phyloP scores from a whole-genome alignment of 2,888 invertebrate species.

The Pristionchus fissidentatus region DNA sequence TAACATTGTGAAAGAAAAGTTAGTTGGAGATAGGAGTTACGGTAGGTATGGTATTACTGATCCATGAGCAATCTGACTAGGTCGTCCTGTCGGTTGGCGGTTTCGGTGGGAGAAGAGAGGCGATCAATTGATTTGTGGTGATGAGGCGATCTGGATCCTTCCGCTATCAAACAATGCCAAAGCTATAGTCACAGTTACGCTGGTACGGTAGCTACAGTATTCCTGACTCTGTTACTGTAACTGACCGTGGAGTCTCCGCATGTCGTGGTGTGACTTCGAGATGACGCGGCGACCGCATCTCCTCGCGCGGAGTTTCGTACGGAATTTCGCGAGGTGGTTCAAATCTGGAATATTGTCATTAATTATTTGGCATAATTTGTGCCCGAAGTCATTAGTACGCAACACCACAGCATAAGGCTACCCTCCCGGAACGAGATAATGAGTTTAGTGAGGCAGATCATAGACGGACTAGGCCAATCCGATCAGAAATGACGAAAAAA shows the following conservation, averaged over 20 bases:
- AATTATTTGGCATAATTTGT: too few species aligned
- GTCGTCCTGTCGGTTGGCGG: constrained; percentile 11
- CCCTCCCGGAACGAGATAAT: too few species aligned
- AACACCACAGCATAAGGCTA: too few species aligned
- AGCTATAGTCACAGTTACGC: too few species aligned
- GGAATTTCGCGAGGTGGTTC: neutral
- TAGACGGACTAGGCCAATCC: too few species aligned
- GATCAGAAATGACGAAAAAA: too few species aligned
- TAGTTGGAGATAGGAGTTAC: neutral
- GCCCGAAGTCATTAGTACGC: too few species aligned
- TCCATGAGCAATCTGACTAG: constrained; percentile 37
- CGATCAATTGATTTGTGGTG: constrained; percentile 34
- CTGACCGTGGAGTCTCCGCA: constrained; percentile 5
- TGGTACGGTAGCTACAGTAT: too few species aligned
- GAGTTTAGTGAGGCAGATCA: too few species aligned
- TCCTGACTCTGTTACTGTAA: too few species aligned
- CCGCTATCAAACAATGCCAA: too few species aligned
- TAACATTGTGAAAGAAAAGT: neutral
- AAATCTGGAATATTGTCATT: too few species aligned
- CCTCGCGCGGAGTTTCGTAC: constrained; percentile 18
- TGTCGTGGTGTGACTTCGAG: neutral
- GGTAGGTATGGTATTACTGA: constrained; percentile 16
- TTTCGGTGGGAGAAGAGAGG: constrained; percentile 32
- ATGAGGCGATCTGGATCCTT: constrained; percentile 7
- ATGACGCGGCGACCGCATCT: neutral